phyloP scores from a whole-genome alignment of 2,113 vertebrate genomes.

The Urocitellus parryii region DNA sequence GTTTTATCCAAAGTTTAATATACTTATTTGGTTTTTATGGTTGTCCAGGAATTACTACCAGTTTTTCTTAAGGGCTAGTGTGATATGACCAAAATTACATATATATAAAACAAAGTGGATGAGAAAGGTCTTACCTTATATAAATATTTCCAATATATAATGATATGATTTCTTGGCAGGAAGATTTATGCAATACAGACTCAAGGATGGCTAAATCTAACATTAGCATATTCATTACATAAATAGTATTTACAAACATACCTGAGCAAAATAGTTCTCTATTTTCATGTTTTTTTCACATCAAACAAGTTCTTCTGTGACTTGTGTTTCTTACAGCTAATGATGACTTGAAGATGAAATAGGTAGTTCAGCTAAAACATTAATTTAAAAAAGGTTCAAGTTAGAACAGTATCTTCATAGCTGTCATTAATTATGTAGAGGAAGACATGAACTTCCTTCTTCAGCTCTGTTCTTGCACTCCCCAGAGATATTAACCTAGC shows the following conservation, averaged over 20 bases:
- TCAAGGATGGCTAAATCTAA: neutral
- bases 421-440: neutral
- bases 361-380: constrained; percentile 5
- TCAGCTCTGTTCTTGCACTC: neutral
- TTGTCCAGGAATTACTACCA: neutral
- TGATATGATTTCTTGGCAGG: neutral
- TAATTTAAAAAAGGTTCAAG: neutral
- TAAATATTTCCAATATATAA: neutral
- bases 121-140: neutral
- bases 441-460: neutral
- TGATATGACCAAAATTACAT: neutral
- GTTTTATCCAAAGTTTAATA: neutral
- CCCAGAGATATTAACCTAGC: neutral
- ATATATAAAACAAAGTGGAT: neutral
- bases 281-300: neutral
- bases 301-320: neutral
- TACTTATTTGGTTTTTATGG: neutral
- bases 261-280: neutral
- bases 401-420: neutral
- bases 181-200: neutral
- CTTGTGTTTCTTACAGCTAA: constrained; percentile 38
- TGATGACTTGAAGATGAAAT: constrained; percentile 41
- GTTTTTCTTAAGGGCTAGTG: neutral
- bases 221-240: too few relatives aligned
- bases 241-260: neutral